Evolutionary conservation across 2,797 vertebrate genomes (phyloP).

Genomic region (Tauraco hartlaubi): DNA sequence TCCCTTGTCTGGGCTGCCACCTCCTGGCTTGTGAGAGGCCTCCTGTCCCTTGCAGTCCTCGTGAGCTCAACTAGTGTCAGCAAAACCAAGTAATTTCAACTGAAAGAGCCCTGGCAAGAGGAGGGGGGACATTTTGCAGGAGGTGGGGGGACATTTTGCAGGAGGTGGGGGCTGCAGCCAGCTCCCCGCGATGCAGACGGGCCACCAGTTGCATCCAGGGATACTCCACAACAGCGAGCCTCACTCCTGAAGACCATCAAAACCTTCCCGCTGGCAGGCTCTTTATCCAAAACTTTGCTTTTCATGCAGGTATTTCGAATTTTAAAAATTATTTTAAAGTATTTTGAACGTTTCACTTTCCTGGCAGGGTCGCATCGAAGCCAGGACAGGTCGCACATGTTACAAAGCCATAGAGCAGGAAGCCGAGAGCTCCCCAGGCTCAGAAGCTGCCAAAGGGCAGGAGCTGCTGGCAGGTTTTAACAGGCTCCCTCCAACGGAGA

Average conservation of each 20-base stretch:
- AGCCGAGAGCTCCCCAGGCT: background rate
- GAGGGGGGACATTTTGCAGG: background rate
- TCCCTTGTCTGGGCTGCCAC: constrained; percentile 1
- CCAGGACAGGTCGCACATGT: background rate
- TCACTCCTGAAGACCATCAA: background rate
- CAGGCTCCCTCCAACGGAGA: background rate
- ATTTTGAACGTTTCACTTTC: background rate
- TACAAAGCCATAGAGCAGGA: background rate
- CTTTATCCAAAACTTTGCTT: background rate
- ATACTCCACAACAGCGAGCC: background rate
- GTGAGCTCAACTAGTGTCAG: background rate
- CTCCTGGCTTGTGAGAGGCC: background rate
- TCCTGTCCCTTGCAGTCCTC: background rate
- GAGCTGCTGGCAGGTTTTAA: constrained; percentile 11
- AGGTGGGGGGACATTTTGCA: background rate
- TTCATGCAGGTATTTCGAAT: background rate
- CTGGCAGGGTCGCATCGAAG: background rate
- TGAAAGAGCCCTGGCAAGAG: background rate
- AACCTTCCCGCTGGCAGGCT: background rate
- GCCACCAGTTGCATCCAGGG: too few species aligned
- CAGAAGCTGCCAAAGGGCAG: background rate
- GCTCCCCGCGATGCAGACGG: fast-evolving
- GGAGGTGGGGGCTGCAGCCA: background rate
- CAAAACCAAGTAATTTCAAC: background rate
- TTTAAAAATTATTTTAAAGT: background rate